phyloP scores from a whole-genome alignment of 2,888 invertebrate genomes.

The Eueremaeus valkanovi region DNA sequence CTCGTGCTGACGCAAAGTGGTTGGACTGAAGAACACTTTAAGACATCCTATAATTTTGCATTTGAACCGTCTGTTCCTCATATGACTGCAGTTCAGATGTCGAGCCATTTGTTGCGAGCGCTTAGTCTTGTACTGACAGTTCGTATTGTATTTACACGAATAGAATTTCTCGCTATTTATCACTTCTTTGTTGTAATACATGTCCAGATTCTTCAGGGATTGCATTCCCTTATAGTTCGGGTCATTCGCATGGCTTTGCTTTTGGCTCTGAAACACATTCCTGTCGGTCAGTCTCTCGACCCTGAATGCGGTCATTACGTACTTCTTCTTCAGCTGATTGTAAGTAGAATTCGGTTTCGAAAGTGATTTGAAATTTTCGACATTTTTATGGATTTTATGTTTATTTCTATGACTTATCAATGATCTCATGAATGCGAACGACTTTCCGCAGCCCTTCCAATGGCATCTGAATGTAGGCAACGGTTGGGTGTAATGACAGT shows the following conservation, averaged over 20 bases:
- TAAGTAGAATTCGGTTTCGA: neutral
- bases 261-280: neutral
- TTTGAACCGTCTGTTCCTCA: neutral
- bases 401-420: neutral
- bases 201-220: neutral
- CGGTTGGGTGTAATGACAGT: neutral
- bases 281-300: neutral
- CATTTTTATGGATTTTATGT: neutral
- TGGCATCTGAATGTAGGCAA: neutral
- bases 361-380: neutral
- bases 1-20: neutral
- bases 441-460: neutral
- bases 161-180: neutral
- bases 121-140: neutral
- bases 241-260: neutral
- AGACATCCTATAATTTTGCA: neutral
- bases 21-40: neutral
- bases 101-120: neutral
- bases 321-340: neutral
- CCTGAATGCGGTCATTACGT: no score
- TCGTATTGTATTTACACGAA: neutral
- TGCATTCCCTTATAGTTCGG: neutral
- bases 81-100: constrained; percentile 11
- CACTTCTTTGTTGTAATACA: neutral
- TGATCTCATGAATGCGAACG: neutral